Evolutionary conservation across 2,113 vertebrate species (phyloP).

Genomic region (Ginglymostoma cirratum): DNA sequence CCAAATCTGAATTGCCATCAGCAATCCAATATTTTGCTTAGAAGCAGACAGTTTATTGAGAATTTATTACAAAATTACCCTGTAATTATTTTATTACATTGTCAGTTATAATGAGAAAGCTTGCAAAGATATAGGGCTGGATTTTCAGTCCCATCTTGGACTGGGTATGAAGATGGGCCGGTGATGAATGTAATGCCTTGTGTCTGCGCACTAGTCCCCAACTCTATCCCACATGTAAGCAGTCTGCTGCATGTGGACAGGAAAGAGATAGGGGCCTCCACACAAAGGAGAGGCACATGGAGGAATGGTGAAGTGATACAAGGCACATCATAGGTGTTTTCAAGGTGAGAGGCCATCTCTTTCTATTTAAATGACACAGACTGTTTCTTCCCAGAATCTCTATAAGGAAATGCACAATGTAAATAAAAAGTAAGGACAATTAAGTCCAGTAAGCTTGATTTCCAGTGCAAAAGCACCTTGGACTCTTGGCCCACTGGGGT

Average conservation of each 20-base stretch:
- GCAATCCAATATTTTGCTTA: background rate
- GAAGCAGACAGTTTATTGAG: background rate
- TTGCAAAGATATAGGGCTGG: background rate
- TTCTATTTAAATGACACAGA: background rate
- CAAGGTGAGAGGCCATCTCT: background rate
- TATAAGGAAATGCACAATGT: background rate
- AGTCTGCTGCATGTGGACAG: background rate
- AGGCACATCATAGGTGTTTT: background rate
- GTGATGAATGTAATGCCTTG: too few species aligned
- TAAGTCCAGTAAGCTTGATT: background rate
- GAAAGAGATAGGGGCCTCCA: background rate
- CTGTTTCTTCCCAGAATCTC: background rate
- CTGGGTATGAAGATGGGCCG: background rate
- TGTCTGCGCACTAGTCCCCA: too few species aligned
- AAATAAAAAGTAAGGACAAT: background rate
- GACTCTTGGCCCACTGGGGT: background rate
- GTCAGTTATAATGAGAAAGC: background rate
- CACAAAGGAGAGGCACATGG: background rate
- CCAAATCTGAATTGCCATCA: background rate
- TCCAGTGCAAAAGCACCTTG: background rate
- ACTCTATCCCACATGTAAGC: background rate
- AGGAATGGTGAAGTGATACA: background rate
- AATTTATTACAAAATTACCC: too few species aligned
- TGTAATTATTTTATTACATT: background rate
- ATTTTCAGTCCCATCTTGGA: too few species aligned